Base-by-base conservation (phyloP, 2,888 invertebrate species). In the Philonicus albiceps region DNA sequence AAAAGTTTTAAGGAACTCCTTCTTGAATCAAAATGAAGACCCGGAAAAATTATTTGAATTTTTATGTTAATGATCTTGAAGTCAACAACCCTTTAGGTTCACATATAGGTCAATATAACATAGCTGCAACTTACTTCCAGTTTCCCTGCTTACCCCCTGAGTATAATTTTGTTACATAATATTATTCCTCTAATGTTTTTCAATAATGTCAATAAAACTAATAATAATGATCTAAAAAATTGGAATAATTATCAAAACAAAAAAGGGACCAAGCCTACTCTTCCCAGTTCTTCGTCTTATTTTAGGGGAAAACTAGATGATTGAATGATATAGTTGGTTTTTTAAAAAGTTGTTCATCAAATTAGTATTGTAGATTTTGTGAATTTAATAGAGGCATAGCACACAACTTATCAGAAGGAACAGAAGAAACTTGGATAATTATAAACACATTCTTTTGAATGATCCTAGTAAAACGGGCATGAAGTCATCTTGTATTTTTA, bases 281-380 rank as follows among this genome's bases (percentile, higher is more conserved):
- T 72, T 80, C 73, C 73, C 80, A 40, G 72, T 86, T 19, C 73
- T 86, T 37, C 81, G 80, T 16, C 34, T 86, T n/a, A 72, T 86
- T 8, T 72, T 86, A 31, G 78, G 80, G 19, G 81, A 73, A 34
- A 86, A 72, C 73, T 53, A 40, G 81, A n/a, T n/a, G 86, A 43
- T 31, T 80, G 31, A 86, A 86, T 19, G 80, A 86, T 73, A 13
- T 86, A 16, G 53, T 86, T 22, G 81, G 73, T 81, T 86, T 86
- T 53, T 27, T 34, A 34, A 86, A 81, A 74, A 81, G 80, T 16
- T 86, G 83, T 86, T 74, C 86, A 22, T 30, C 86, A 37, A 86
- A 86, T 74, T 73, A 13, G n/a, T 86, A 34, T 55, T 86, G 86
- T 30, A 86, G 86, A 75, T 86, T 86, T 86, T 86, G 86, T 64